Evolutionary conservation across 1,140 invertebrate species (phyloP), one percentile per base, ranked within the genome.

Genomic region (Charaxes varanes): DNA sequence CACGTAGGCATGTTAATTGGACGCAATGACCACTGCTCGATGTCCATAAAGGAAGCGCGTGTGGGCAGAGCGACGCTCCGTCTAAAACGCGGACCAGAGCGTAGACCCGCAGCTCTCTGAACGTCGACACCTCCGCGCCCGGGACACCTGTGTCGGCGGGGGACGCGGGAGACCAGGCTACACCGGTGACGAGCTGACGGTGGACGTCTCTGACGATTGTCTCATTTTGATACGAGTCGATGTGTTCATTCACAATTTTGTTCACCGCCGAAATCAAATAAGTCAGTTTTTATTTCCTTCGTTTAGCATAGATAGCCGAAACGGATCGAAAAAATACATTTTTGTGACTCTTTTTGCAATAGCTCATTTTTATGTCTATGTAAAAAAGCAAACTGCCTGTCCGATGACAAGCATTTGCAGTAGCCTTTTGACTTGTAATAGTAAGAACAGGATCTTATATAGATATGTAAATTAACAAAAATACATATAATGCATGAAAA

Each of bases 1-100:
- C 62, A 77, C 57, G 73, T 81, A 78, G 70, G 70, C 72, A 77
- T 62, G 68, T 60, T 82, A 79, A 82, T 82, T 82, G 72, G 57
- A 42, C 63, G 47, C 61, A 72, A 64, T 73, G 70, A 64, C 63
- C 71, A 76, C 65, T 62, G 62, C 42, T 40, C 62, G 61, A 52
- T 56, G 46, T 50, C 73, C 69, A 78, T 78, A 74, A 71, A 59
- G 50, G 73, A 66, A 57, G 59, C 43, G 19, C 28, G 71, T 63
- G 77, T 81, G 70, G 77, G 73, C 44, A 23, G 70, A 43, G 56
- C 64, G 64, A 69, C 76, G 70, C 56, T 62, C 37, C 71, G 71
- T 76, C 72, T 80, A 57, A 55, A 62, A 43, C 51, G 37, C 35
- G 49, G 41, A 53, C 62, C 68, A 65, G 31, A 3, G 7, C 2